Evolutionary conservation across 2,888 invertebrate genomes (phyloP).

Genomic region (Archips crataeganus): DNA sequence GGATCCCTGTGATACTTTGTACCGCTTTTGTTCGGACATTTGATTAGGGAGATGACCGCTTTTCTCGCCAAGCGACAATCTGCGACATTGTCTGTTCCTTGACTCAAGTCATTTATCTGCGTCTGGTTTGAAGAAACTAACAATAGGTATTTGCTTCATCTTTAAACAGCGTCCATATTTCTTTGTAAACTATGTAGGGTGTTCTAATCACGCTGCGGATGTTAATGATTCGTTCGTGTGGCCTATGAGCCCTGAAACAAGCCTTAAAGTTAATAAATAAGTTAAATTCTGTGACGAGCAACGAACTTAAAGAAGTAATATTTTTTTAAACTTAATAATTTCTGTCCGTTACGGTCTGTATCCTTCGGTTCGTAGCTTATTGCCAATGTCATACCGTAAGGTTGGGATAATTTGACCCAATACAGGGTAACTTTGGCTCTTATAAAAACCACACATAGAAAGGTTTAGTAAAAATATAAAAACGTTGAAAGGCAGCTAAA

Average conservation of each 20-base stretch:
- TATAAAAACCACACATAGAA: no score
- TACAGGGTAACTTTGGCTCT: no score
- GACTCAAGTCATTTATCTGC: conserved; percentile 68
- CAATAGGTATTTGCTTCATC: conserved; percentile 34
- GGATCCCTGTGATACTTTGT: conserved; percentile 69
- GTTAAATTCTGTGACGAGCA: conserved; percentile 14
- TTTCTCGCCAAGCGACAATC: conserved; percentile 56
- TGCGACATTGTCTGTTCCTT: conserved; percentile 54
- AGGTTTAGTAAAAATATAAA: no score
- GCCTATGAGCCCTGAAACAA: conserved; percentile 30
- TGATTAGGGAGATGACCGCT: conserved; percentile 73
- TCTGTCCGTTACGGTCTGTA: neutral
- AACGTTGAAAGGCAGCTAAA: no score
- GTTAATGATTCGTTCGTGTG: conserved; percentile 37
- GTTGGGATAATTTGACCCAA: no score
- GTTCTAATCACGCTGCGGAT: conserved; percentile 20
- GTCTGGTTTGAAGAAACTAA: conserved; percentile 64
- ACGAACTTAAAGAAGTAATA: neutral
- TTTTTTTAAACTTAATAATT: neutral
- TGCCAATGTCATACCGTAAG: no score
- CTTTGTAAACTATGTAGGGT: conserved; percentile 28
- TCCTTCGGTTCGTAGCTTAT: no score
- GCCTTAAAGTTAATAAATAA: conserved; percentile 35
- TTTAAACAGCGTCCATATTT: conserved; percentile 24
- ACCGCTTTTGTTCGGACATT: conserved; percentile 59